Base-by-base conservation (phyloP, 1,140 invertebrate genomes). In the Scaptomyza hsui region DNA sequence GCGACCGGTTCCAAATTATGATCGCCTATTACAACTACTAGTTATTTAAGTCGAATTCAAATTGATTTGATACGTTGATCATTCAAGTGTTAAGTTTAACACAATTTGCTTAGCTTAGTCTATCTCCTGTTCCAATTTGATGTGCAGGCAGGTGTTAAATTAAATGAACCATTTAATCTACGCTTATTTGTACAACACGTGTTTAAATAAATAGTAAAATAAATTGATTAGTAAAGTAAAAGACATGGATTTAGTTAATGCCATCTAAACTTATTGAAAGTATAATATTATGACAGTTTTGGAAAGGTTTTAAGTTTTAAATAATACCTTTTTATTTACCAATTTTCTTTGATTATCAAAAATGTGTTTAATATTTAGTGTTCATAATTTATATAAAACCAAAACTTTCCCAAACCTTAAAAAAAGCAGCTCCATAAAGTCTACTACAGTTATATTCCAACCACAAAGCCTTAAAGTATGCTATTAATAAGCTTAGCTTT, bases 31-130 rank as follows among this genome's bases (percentile, higher is more conserved):
- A 37, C n/a, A 37, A n/a, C 10, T 13, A 80, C 37, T 42, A 32
- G 81, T 73, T 80, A 79, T 79, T 85, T n/a, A 76, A 70, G 64
- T 71, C 69, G 39, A 53, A 69, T 69, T 61, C 55, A 49, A 73
- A 86, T 76, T 63, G 56, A 80, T 77, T 85, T 76, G 71, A 73
- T 85, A 77, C 70, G 69, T 29, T 52, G 59, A 59, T 53, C 60
- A 42, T 32, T 53, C 18, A 51, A 53, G 55, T 39, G 62, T 52
- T 59, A 73, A 70, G 65, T 63, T 59, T 69, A 29, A 76, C 32
- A 62, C 67, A 63, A 67, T 78, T 75, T 64, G 42, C 37, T 75
- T 53, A 69, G 56, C 51, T 59, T 47, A 65, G 29, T 67, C 45
- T 62, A 51, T 61, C 39, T 39, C 19, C 13, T 57, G 57, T 48